A percentile compares a stretch with the other conserved stretches of the same genome.
Evolutionary conservation across 2,113 vertebrate species (phyloP).

Genomic region (Dasyurus viverrinus): DNA sequence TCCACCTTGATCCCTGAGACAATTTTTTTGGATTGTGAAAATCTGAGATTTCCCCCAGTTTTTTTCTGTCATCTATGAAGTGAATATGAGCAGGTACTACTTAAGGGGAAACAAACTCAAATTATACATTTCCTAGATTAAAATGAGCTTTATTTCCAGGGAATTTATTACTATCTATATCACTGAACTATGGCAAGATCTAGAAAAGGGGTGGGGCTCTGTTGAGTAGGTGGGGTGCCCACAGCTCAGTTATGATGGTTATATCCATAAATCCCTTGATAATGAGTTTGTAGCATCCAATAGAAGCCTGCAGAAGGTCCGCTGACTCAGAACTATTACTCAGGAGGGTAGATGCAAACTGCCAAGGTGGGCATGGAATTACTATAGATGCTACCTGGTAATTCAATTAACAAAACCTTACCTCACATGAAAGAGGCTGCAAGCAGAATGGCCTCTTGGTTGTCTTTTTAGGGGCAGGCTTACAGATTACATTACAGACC

Average conservation of each 20-base stretch:
- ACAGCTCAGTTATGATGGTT: background rate
- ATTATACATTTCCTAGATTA: background rate
- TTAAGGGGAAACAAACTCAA: background rate
- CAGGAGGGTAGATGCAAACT: background rate
- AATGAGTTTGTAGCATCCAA: background rate
- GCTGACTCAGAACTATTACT: background rate
- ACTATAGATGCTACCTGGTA: background rate
- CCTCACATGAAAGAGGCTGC: background rate
- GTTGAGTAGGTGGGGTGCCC: background rate
- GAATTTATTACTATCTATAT: background rate
- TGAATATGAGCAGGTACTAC: background rate
- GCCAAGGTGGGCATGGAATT: background rate
- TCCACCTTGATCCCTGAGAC: background rate
- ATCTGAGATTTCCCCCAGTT: background rate
- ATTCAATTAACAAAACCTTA: background rate
- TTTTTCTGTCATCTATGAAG: background rate
- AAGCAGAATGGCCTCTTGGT: background rate
- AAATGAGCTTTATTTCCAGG: background rate
- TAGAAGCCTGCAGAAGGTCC: background rate
- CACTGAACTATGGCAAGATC: background rate
- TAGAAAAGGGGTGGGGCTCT: background rate
- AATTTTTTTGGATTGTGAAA: background rate
- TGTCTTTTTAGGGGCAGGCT: background rate
- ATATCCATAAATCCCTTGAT: background rate
- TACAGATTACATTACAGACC: background rate